A percentile compares a stretch with the other conserved stretches of the same genome.
Conservation (phyloP, 2,113 vertebrate species). For the Monarcha castaneiventris region DNA sequence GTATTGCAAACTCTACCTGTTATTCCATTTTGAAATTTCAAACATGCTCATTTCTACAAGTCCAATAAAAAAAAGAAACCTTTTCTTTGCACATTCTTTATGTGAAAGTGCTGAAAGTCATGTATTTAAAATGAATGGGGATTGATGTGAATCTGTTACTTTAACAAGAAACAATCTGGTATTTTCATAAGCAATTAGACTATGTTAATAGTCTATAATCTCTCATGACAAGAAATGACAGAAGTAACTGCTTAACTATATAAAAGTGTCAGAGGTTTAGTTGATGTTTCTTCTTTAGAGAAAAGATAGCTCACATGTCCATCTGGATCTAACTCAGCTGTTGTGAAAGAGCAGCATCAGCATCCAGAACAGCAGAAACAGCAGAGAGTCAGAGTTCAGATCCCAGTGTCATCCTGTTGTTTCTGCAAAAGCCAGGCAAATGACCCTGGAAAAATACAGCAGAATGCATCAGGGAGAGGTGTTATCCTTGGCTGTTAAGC, state of each 20-base stretch:
- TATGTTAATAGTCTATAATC: neutral
- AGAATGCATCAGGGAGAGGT: neutral
- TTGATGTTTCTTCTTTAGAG: neutral
- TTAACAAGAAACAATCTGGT: neutral
- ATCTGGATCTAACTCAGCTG: slow-evolving; percentile 30
- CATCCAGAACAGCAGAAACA: slow-evolving; percentile 42
- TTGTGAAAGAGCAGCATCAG: slow-evolving; percentile 41
- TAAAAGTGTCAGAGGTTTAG: neutral
- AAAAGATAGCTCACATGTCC: neutral
- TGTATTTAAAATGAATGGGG: neutral
- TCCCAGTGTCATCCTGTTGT: slow-evolving; percentile 61
- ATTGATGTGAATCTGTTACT: neutral
- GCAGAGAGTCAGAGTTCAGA: slow-evolving; percentile 58
- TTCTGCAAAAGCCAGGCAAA: slow-evolving; percentile 27
- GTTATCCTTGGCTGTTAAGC: neutral
- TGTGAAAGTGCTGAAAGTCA: neutral
- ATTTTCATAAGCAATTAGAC: neutral
- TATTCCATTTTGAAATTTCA: neutral
- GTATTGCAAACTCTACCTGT: neutral
- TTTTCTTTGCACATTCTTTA: neutral
- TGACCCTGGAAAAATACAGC: slow-evolving; percentile 19
- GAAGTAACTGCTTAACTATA: neutral
- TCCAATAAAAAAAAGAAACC: neutral
- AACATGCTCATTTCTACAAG: neutral
- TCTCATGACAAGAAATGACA: neutral